Evolutionary conservation across 2,113 vertebrate genomes (phyloP).

Genomic region (Heterocephalus glaber): DNA sequence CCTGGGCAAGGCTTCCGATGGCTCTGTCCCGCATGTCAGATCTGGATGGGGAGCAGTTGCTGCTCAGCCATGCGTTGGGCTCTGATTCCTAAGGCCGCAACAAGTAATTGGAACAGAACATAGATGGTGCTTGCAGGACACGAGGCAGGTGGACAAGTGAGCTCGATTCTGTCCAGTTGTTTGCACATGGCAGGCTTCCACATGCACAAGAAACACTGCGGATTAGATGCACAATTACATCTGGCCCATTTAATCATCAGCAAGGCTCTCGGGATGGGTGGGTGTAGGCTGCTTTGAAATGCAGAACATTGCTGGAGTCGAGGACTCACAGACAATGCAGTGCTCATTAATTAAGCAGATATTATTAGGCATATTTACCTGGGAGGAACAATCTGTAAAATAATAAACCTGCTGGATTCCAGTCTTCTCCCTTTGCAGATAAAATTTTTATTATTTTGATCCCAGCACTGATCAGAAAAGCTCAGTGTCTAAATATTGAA

Average conservation of each 20-base stretch:
- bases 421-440: not conserved
- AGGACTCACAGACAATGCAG: not conserved
- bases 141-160: rapidly evolving
- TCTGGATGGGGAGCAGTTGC: rapidly evolving
- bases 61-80: not conserved
- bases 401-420: not conserved
- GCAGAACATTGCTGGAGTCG: rapidly evolving
- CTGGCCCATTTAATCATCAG: not conserved
- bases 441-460: constrained; percentile 61
- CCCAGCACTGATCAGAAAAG: not conserved
- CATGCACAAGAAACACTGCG: rapidly evolving
- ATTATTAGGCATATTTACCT: not conserved
- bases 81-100: not conserved
- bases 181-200: rapidly evolving
- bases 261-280: not conserved
- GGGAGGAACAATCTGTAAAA: not conserved
- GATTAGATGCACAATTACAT: not conserved
- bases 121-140: rapidly evolving
- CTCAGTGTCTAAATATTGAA: not conserved
- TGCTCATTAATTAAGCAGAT: not conserved
- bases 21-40: not conserved
- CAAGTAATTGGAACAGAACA: too few relatives aligned
- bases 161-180: not conserved
- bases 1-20: too few relatives aligned
- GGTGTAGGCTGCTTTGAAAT: not conserved